phyloP scores from a whole-genome alignment of 1,140 invertebrate species.

The Armadillidium nasatum region DNA sequence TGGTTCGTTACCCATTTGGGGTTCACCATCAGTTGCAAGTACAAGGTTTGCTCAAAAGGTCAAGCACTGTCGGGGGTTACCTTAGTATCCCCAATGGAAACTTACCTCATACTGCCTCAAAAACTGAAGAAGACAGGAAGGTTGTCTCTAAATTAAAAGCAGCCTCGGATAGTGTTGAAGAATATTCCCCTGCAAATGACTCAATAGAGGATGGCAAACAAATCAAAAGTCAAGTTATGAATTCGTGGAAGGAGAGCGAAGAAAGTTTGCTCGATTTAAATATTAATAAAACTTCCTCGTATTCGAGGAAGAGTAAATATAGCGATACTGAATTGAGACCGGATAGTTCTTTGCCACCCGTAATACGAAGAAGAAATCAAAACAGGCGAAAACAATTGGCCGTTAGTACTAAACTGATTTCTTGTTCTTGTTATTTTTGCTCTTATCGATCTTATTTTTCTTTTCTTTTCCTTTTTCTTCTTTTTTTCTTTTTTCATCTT shows the following conservation, averaged over 20 bases:
- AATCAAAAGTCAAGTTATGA: not conserved
- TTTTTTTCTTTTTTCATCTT: not conserved
- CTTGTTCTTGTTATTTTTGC: not conserved
- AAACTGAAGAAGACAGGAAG: not conserved
- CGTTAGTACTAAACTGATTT: constrained; percentile 33
- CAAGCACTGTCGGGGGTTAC: not conserved
- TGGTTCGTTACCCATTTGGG: constrained; percentile 17
- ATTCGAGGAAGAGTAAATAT: constrained; percentile 32
- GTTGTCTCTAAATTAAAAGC: not conserved
- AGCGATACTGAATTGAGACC: constrained; percentile 43
- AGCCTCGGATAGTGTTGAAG: not conserved
- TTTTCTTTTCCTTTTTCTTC: not conserved
- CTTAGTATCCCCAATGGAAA: not conserved
- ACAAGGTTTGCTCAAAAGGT: constrained; percentile 10
- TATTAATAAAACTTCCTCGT: not conserved
- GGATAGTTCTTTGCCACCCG: constrained; percentile 40
- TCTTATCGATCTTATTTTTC: not conserved
- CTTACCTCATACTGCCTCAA: not conserved
- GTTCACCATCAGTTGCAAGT: not conserved
- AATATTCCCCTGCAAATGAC: not conserved
- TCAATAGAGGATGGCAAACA: not conserved
- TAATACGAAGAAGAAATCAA: constrained; percentile 40
- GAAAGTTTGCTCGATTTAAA: not conserved
- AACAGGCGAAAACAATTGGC: constrained; percentile 42
- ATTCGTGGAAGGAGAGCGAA: not conserved